phyloP scores from a whole-genome alignment of 2,113 vertebrate species.

The Pithys albifrons region DNA sequence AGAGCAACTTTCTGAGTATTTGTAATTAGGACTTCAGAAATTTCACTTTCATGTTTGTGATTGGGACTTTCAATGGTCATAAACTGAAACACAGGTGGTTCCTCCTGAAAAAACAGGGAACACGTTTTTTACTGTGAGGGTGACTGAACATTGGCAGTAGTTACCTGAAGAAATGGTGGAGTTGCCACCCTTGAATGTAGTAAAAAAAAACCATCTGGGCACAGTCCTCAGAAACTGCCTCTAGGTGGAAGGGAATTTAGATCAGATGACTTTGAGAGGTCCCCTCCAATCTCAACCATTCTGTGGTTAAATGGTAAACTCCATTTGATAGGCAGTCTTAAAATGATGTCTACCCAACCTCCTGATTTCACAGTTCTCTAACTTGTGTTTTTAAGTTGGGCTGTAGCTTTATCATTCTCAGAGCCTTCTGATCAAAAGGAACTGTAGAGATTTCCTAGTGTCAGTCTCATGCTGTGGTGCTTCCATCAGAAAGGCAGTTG shows the following conservation, averaged over 20 bases:
- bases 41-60: background rate
- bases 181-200: no score
- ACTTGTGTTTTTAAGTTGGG: background rate
- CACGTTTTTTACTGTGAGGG: background rate
- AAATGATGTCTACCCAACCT: background rate
- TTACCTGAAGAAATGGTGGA: background rate
- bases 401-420: background rate
- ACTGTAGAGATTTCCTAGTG: background rate
- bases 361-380: background rate
- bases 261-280: background rate
- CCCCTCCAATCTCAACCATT: background rate
- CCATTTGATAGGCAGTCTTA: background rate
- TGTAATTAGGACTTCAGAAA: background rate
- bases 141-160: background rate
- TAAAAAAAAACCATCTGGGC: background rate
- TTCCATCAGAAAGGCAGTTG: background rate
- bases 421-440: background rate
- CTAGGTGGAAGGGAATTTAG: fast-evolving
- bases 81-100: background rate
- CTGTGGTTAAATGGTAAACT: background rate
- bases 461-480: background rate
- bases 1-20: background rate
- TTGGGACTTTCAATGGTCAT: background rate
- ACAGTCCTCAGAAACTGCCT: background rate
- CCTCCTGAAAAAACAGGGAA: background rate